These are phyloP conservation scores for Columba livia DNA, from an alignment of 2,113 vertebrate species.

Conservation along the genomic window DNA sequence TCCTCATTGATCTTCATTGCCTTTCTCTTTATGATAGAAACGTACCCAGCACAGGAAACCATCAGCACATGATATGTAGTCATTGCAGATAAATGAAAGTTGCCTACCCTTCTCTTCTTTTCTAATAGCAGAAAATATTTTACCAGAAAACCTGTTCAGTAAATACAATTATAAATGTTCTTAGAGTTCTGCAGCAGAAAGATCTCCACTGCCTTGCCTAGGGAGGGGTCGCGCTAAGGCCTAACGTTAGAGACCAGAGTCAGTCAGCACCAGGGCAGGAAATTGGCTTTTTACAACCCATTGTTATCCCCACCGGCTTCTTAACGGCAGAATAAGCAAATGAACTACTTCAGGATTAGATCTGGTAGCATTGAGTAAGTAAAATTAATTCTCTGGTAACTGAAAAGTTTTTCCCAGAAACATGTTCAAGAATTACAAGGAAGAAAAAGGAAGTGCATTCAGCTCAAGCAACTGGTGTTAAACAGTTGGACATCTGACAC, in stretches of 20 bases:
- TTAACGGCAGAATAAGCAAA: not conserved
- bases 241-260: not conserved
- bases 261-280: not conserved
- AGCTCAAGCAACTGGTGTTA: not conserved
- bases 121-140: not conserved
- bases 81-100: not conserved
- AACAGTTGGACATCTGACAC: not conserved
- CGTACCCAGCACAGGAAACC: not conserved
- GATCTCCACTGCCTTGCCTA: not conserved
- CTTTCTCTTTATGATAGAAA: conserved; percentile 12
- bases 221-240: rapidly evolving
- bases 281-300: not conserved
- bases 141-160: not conserved
- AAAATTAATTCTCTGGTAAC: not conserved
- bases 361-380: not conserved
- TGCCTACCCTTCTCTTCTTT: not conserved
- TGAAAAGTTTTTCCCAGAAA: not conserved
- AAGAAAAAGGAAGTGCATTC: not conserved
- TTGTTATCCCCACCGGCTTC: not conserved
- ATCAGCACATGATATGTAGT: not conserved
- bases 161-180: not conserved
- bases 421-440: not conserved
- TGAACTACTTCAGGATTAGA: not conserved
- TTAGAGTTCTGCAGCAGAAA: not conserved
- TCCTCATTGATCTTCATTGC: not conserved